Evolutionary conservation across 2,113 vertebrate species (phyloP), one percentile per base, ranked within the genome.

Genomic region (Arvicanthis niloticus): DNA sequence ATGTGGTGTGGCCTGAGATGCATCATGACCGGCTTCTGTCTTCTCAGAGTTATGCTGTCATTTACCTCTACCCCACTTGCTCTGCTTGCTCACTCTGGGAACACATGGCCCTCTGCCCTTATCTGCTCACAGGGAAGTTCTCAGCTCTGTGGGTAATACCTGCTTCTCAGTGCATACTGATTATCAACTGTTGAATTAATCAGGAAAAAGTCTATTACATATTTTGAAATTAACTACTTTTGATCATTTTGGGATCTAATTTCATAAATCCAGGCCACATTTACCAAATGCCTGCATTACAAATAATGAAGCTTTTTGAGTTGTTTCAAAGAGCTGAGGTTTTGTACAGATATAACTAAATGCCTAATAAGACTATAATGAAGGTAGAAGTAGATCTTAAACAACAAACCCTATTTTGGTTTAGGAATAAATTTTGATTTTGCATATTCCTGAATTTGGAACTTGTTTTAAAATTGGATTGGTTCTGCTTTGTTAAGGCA

Each of bases 381-480:
- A 67, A 91, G 15, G 15, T 68, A 85, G 29, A 85, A 53, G 15
- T 48, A 65, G 40, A 75, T 16, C 53, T 37, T 75, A 58, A 48
- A 6, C 21, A 86, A 51, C 8, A 58, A 93, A 86, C 26, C 15
- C 48, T 75, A 53, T 48, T 89, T 92, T 68, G 78, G 21, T n/a
- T 86, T 94, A 76, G 75, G 26, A 82, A 42, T 91, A 88, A 34
- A 45, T 76, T 87, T 87, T 91, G 70, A 77, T 94, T 31, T 16
- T 75, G 29, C 65, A 17, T 93, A 65, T 90, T 88, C 86, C 90
- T 15, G 62, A 93, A 95, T 58, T 86, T 58, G 67, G 42, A 58
- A 68, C 82, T 93, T 94, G 80, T 92, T 95, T 65, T 91, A 89
- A 72, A 75, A 67, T 91, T 85, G 51, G 62, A 86, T 88, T 97